A percentile compares a stretch with the other conserved stretches of the same genome.
Evolutionary conservation across 2,113 vertebrate species (phyloP).

Genomic region (Aix galericulata): DNA sequence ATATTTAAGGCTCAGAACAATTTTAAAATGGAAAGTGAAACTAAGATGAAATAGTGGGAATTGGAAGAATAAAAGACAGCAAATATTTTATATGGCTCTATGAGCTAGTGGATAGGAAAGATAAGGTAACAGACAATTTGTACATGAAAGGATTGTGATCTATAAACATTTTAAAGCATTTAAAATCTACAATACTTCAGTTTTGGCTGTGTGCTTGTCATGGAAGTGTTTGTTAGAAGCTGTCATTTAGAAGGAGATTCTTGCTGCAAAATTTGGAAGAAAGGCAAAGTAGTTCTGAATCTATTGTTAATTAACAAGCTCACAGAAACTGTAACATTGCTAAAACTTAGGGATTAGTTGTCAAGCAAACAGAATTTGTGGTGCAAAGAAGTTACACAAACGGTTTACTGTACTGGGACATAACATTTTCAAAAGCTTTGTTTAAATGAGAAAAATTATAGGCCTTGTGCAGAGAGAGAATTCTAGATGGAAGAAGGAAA

Average conservation of each 20-base stretch:
- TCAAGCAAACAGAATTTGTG: slow-evolving; percentile 24
- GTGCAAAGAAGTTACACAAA: neutral
- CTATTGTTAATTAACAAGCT: slow-evolving; percentile 1
- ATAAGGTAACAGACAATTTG: neutral
- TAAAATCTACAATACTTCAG: neutral
- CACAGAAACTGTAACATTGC: neutral
- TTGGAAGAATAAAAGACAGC: neutral
- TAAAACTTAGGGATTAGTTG: neutral
- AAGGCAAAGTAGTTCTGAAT: slow-evolving; percentile 1
- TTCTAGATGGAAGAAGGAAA: neutral
- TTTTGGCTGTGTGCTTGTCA: neutral
- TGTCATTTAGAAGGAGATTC: neutral
- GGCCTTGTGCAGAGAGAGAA: neutral
- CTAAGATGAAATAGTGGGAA: neutral
- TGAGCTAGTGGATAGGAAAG: neutral
- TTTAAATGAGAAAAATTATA: neutral
- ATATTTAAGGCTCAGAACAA: neutral
- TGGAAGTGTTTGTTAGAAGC: neutral
- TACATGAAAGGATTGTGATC: neutral
- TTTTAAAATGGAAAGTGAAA: neutral
- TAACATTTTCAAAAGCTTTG: slow-evolving; percentile 31
- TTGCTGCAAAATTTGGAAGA: neutral
- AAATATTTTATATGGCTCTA: neutral
- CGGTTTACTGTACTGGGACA: neutral
- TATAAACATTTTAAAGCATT: neutral